Percentiles rank a stretch among this genome's conserved stretches.
Evolutionary conservation across 2,113 vertebrate species (phyloP).

Genomic region (Colossoma macropomum): DNA sequence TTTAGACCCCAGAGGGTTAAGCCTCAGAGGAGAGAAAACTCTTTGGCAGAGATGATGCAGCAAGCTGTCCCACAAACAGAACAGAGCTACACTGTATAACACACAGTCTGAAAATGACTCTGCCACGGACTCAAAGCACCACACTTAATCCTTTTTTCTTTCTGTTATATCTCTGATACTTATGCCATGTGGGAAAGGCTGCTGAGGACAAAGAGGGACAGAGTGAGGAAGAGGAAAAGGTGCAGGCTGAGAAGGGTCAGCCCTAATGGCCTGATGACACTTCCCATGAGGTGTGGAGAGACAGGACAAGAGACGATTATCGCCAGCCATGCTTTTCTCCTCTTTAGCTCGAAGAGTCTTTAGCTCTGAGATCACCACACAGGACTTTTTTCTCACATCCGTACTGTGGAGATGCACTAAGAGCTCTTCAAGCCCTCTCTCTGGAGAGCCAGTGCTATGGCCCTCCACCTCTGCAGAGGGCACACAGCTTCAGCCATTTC

Average conservation of each 20-base stretch:
- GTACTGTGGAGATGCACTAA: slow-evolving; percentile 5
- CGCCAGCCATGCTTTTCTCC: slow-evolving; percentile 7
- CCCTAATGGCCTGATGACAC: slow-evolving; percentile 34
- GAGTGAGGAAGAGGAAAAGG: background rate
- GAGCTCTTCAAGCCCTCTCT: slow-evolving; percentile 24
- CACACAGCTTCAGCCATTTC: slow-evolving; percentile 5
- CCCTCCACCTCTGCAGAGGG: background rate
- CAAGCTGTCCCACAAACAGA: background rate
- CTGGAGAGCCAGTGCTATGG: background rate
- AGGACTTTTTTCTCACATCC: background rate
- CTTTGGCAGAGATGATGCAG: background rate
- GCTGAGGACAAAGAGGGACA: slow-evolving; percentile 18
- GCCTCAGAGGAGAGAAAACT: background rate
- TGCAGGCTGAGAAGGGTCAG: background rate
- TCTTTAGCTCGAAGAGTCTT: slow-evolving; percentile 25
- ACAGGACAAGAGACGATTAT: slow-evolving; percentile 33
- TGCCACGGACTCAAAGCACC: background rate
- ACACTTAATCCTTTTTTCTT: background rate
- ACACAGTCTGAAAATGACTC: background rate
- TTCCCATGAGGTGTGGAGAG: slow-evolving; percentile 13
- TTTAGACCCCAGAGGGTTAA: no score
- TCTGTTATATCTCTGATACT: slow-evolving; percentile 6
- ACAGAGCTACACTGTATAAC: background rate
- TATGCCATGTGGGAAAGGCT: background rate
- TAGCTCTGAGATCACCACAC: slow-evolving; percentile 19